Evolutionary conservation across 2,113 vertebrate genomes (phyloP), one percentile per base, ranked within the genome.

Genomic region (Rhadina sibilatrix): DNA sequence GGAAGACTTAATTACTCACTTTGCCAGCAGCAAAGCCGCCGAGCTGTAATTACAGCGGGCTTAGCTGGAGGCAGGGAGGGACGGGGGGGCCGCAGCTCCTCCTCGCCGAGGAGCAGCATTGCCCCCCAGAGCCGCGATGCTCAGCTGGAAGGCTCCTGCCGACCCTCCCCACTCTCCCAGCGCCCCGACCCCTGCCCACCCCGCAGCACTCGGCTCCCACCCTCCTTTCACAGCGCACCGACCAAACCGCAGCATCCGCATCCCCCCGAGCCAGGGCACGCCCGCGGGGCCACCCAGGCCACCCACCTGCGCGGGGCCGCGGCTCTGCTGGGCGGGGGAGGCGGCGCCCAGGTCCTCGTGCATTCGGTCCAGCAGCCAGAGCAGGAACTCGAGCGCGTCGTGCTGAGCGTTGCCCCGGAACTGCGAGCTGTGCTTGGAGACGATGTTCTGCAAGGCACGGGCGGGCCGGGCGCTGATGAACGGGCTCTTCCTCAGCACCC

Each of bases 351-450:
- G 98, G 83, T 99, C 99, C 96, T 99, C 99, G 0, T 99, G 98
- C 93, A 99, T 98, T 38, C 98, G 97, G 83, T 99, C 99, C 97
- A 99, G 96, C 76, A 99, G 96, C 99, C 99, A 99, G 72, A 99
- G 98, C 76, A 99, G 98, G 96, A 99, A 99, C 97, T 99, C 99
- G 38, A 99, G 98, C 80, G 99, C 99, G 0, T 99, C 99, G 0
- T 99, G 99, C 90, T 99, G 99, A 12, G 99, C 98, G 28, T 99
- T 99, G 57, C 99, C 99, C 38, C 98, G 98, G 94, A 99, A 99
- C 98, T 99, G 99, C 15, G 98, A 94, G 83, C 98, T 98, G 19
- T 99, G 98, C 96, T 99, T 99, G 90, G 99, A 98, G 84, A 99
- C 99, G 3, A 98, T 98, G 79, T 98, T 99, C 99, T 99, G 96